Conservation (phyloP, 1,140 invertebrate genomes). For the Brachionus koreanus region DNA sequence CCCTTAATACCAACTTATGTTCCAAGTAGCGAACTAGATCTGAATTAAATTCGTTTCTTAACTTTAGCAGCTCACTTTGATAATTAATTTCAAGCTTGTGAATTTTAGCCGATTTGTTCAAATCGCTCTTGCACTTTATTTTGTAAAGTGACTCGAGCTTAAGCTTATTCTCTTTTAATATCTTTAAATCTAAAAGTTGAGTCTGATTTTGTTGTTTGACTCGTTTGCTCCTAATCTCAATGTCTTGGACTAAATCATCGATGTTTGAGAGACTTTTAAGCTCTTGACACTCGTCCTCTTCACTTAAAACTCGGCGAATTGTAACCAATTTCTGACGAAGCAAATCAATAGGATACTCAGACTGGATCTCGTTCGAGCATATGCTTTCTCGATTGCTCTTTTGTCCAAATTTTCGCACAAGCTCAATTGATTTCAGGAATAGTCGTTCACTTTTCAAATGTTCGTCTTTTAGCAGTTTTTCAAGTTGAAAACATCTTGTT, state of each 20-base stretch:
- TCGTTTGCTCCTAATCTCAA: not conserved
- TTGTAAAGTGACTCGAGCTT: conserved; percentile 41
- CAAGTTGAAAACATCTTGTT: conserved; percentile 10
- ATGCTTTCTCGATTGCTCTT: not conserved
- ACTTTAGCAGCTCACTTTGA: conserved; percentile 11
- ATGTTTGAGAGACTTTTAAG: not conserved
- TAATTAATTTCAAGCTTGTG: conserved; percentile 21
- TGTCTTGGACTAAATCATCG: not conserved
- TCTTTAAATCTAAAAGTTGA: not conserved
- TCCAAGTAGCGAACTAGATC: conserved; percentile 34
- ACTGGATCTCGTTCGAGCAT: not conserved
- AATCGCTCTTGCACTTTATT: conserved; percentile 34
- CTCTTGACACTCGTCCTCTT: not conserved
- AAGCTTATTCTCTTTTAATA: not conserved
- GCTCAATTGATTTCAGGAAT: not conserved
- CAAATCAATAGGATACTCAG: not conserved
- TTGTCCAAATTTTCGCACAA: not conserved
- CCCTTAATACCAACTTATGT: not conserved
- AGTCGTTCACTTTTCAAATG: not conserved
- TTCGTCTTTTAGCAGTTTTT: conserved; percentile 41
- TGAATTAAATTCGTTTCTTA: not conserved
- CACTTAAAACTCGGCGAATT: not conserved
- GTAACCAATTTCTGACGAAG: not conserved
- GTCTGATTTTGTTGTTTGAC: not conserved
- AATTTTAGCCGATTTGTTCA: conserved; percentile 40